These are phyloP conservation scores for Alces alces DNA, from an alignment of 2,113 vertebrate genomes.

Conservation along the genomic window DNA sequence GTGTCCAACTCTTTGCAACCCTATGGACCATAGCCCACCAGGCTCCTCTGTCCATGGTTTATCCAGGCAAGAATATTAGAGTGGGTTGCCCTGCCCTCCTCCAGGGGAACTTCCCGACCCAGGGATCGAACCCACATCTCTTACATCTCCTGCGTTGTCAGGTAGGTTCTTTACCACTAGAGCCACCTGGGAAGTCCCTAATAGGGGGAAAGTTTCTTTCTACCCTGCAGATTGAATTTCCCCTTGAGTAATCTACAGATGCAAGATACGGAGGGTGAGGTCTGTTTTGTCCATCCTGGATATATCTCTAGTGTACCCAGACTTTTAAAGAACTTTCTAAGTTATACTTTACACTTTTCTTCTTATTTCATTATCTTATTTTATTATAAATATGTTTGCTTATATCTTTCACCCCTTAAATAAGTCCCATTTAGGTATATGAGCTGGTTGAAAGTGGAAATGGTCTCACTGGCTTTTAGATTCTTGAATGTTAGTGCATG, in stretches of 20 bases:
- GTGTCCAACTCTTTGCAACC: neutral
- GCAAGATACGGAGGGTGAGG: too few species aligned
- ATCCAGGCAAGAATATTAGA: neutral
- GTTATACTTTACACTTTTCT: neutral
- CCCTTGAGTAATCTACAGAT: neutral
- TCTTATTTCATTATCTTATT: neutral
- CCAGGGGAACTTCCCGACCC: neutral
- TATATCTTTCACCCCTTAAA: neutral
- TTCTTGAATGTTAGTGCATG: neutral
- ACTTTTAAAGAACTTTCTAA: neutral
- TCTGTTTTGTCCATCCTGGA: neutral
- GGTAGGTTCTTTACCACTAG: neutral
- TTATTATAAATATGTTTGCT: neutral
- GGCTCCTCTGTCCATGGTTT: neutral
- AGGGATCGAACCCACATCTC: neutral
- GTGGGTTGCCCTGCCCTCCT: neutral
- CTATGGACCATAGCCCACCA: neutral
- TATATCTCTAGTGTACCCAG: neutral
- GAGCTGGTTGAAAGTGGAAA: neutral
- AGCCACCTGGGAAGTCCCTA: neutral
- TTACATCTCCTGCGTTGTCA: neutral
- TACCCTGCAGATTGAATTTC: neutral
- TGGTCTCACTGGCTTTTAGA: neutral
- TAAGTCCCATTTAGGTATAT: neutral
- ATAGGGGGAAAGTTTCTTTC: neutral